phyloP scores from a whole-genome alignment of 2,113 vertebrate species.

The Actenoides lindsayi region DNA sequence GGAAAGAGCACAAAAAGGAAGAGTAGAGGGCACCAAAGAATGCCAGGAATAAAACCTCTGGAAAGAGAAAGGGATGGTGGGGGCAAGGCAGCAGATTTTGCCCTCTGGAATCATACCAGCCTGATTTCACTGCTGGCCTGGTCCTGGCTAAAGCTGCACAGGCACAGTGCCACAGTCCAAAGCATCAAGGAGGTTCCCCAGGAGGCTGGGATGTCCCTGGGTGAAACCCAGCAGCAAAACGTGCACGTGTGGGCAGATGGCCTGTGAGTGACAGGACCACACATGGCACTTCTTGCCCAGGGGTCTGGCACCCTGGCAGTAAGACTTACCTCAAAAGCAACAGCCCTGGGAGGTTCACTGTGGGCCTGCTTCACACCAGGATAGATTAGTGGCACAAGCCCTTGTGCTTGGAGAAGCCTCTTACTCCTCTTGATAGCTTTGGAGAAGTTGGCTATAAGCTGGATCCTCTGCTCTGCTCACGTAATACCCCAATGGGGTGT shows the following conservation, averaged over 20 bases:
- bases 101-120: fast-evolving
- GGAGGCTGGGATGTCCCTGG: neutral
- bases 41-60: neutral
- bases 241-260: fast-evolving
- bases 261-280: neutral
- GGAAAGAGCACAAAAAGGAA: neutral
- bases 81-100: neutral
- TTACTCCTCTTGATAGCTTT: neutral
- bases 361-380: neutral
- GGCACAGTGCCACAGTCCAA: neutral
- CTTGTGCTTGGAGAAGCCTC: neutral
- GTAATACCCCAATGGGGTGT: neutral
- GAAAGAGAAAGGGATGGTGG: neutral
- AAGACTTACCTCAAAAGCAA: neutral
- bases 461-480: neutral
- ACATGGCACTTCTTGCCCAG: neutral
- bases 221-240: neutral
- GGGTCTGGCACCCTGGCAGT: neutral
- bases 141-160: neutral
- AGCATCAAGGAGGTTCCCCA: neutral
- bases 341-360: neutral
- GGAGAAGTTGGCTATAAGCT: neutral
- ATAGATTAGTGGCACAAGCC: neutral
- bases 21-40: neutral
- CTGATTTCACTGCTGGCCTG: fast-evolving